Evolutionary conservation across 2,888 invertebrate species (phyloP).

Genomic region (Thymelicus lineola): DNA sequence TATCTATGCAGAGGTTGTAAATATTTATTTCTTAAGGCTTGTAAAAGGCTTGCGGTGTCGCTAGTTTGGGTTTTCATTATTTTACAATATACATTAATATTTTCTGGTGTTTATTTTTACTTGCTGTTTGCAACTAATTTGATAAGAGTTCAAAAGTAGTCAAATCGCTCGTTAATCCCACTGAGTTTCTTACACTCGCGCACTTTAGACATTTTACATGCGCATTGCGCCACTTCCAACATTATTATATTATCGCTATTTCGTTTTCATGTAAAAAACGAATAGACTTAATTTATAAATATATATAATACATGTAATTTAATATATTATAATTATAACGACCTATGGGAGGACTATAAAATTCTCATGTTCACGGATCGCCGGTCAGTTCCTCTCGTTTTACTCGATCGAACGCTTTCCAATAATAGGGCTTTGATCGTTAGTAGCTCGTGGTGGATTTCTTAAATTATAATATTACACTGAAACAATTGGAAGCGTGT

Average conservation of each 20-base stretch:
- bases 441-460: no score
- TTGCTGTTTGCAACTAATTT: slow-evolving; percentile 20
- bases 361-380: neutral
- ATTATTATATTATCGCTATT: slow-evolving; percentile 6
- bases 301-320: slow-evolving; percentile 15
- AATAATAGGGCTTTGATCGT: no score
- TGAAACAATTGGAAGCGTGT: no score
- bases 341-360: neutral
- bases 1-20: slow-evolving; percentile 6
- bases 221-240: slow-evolving; percentile 23
- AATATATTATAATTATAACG: slow-evolving; percentile 7
- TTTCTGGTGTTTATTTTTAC: slow-evolving; percentile 7
- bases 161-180: slow-evolving; percentile 17
- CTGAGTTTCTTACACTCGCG: slow-evolving; percentile 29
- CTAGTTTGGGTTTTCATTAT: slow-evolving; percentile 13
- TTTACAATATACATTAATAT: slow-evolving; percentile 34
- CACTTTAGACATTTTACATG: slow-evolving; percentile 27
- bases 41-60: slow-evolving; percentile 1
- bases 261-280: slow-evolving; percentile 18
- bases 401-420: neutral
- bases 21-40: slow-evolving; percentile 19
- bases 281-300: slow-evolving; percentile 20
- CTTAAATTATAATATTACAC: no score
- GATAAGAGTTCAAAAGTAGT: slow-evolving; percentile 10
- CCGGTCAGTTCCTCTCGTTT: neutral